Percentiles rank a stretch among this genome's conserved stretches.
Conservation (phyloP, 1,140 invertebrate species). For the Euschistus heros region DNA sequence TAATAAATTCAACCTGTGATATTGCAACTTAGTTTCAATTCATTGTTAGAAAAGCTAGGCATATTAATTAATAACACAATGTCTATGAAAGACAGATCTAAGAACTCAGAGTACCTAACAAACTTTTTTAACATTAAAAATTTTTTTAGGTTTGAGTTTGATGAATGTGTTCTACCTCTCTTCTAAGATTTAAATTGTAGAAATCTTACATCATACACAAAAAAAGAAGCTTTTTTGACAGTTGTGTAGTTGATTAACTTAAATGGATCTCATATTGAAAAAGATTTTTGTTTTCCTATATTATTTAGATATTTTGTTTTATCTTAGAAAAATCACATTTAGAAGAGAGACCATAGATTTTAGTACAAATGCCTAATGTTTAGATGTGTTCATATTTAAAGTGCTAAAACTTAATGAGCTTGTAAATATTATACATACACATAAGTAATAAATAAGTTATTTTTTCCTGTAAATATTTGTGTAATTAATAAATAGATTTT, state of each 20-base stretch:
- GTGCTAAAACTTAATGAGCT: background rate
- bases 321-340: background rate
- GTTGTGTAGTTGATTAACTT: too few relatives aligned
- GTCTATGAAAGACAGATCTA: slow-evolving; percentile 10
- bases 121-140: background rate
- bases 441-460: slow-evolving; percentile 5
- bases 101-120: background rate
- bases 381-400: slow-evolving; percentile 16
- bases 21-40: slow-evolving; percentile 9
- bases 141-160: background rate
- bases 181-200: slow-evolving; percentile 10
- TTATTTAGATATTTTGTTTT: background rate
- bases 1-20: slow-evolving; percentile 6
- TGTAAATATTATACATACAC: slow-evolving; percentile 11
- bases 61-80: background rate
- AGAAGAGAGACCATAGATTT: slow-evolving; percentile 9
- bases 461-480: slow-evolving; percentile 11
- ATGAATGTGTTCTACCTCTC: slow-evolving; percentile 6
- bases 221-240: too few relatives aligned
- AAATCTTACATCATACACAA: background rate
- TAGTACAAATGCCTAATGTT: slow-evolving; percentile 10
- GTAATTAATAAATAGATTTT: slow-evolving; percentile 14
- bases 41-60: slow-evolving; percentile 8
- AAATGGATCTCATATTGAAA: background rate
- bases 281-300: background rate